Base-by-base conservation (phyloP, 2,888 invertebrate genomes). In the Hetaerina titia region DNA sequence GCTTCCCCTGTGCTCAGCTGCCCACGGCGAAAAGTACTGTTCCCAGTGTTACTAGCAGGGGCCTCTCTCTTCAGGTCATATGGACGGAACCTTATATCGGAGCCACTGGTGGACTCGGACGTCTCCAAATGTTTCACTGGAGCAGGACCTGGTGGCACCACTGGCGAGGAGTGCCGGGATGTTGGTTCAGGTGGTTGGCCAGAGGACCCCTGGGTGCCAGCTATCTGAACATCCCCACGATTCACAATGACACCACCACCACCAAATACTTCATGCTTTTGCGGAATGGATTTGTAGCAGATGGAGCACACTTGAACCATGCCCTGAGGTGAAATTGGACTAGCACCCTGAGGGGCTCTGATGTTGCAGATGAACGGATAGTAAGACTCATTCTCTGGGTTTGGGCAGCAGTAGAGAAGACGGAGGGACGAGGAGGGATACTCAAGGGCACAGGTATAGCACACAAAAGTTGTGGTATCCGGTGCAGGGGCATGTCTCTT, bases 291-390 rank as follows among this genome's bases (percentile, higher is more conserved):
- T 97, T 98, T 98, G 97, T 98, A 98, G 97, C 99, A 99, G 96
- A 98, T 98, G 96, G 98, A 98, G 97, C 98, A 98, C 96, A 99
- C 98, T 97, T 98, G 98, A 96, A 98, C 98, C 98, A 98, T 97
- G 97, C 98, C 99, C 97, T 99, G 98, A 95, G 98, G 98, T 97
- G 98, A 98, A 96, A 99, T 98, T 81, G 99, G 98, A 97, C 98
- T 98, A 96, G 99, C 98, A 96, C 99, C 99, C 95, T 98, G 98
- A 95, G 98, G 98, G 95, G 98, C 98, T 97, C 98, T 98, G 96
- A 99, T 97, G 96, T 98, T 97, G 96, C 98, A 98, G 95, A 99
- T 98, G 97, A 99, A 99, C 22, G 99, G 99, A 97, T 98, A 99
- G 97, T 98, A 99, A 95, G 99, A 98, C 97, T 99, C 99, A 95